A percentile compares a stretch with the other conserved stretches of the same genome.
These are phyloP conservation scores for Stegana nigrithorax DNA, from an alignment of 2,888 invertebrate species.

Conservation along the genomic window DNA sequence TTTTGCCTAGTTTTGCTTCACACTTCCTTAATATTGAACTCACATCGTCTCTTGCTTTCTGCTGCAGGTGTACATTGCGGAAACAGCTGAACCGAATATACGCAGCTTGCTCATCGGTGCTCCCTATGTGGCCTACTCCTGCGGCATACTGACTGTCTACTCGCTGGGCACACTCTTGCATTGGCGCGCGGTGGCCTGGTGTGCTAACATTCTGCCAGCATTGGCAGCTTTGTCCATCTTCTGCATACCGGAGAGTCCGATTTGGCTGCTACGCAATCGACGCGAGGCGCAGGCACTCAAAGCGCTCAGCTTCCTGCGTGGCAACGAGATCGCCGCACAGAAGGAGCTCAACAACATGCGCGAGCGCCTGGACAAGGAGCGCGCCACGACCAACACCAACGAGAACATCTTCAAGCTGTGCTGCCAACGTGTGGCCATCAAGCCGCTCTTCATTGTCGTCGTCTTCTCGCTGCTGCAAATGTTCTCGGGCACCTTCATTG, in stretches of 20 bases:
- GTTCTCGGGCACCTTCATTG: slow-evolving; percentile 80
- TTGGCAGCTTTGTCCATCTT: slow-evolving; percentile 74
- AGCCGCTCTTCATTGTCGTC: slow-evolving; percentile 80
- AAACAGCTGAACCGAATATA: slow-evolving; percentile 79
- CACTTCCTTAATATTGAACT: too few species aligned
- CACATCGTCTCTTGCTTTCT: too few species aligned
- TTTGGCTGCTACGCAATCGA: slow-evolving; percentile 77
- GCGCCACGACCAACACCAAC: slow-evolving; percentile 59
- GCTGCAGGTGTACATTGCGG: slow-evolving; percentile 79
- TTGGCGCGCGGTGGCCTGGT: slow-evolving; percentile 79
- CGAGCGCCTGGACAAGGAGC: slow-evolving; percentile 73
- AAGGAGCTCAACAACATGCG: slow-evolving; percentile 74
- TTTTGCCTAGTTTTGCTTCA: too few species aligned
- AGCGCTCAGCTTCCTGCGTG: slow-evolving; percentile 74
- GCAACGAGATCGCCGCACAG: slow-evolving; percentile 72
- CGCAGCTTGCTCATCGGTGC: slow-evolving; percentile 78
- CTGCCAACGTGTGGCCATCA: slow-evolving; percentile 74
- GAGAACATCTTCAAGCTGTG: slow-evolving; percentile 72
- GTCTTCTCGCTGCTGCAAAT: slow-evolving; percentile 80
- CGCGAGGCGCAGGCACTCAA: slow-evolving; percentile 71
- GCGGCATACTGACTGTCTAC: slow-evolving; percentile 81
- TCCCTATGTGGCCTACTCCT: slow-evolving; percentile 79
- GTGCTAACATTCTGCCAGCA: slow-evolving; percentile 73
- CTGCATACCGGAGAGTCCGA: slow-evolving; percentile 79
- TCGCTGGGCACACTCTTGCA: slow-evolving; percentile 76